These are phyloP conservation scores for Chymomyza caudatula DNA, from an alignment of 2,888 invertebrate genomes.

Conservation along the genomic window DNA sequence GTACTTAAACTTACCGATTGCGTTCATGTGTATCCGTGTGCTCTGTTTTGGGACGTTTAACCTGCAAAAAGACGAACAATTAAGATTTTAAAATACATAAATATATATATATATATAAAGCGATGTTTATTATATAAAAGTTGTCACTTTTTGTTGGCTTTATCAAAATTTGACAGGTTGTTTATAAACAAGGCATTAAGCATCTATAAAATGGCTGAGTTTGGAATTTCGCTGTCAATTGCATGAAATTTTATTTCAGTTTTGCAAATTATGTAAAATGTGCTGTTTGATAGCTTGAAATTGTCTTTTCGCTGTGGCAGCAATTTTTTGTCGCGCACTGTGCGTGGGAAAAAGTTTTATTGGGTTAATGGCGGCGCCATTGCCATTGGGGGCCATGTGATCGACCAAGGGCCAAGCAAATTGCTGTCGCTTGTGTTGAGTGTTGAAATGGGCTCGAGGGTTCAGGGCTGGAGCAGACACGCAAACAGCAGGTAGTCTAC, in stretches of 20 bases:
- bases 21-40: conserved; percentile 83
- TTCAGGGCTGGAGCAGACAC: background rate
- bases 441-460: background rate
- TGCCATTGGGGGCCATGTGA: conserved; percentile 4
- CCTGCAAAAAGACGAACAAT: conserved; percentile 80
- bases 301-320: conserved; percentile 35
- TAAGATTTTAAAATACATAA: conserved; percentile 8
- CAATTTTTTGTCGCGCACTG: conserved; percentile 31
- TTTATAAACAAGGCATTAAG: conserved; percentile 56
- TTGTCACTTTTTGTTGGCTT: background rate
- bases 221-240: conserved; percentile 17
- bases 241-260: conserved; percentile 15
- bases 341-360: conserved; percentile 63
- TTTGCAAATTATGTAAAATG: conserved; percentile 46
- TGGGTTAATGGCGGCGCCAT: conserved; percentile 40
- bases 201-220: conserved; percentile 29
- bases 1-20: conserved; percentile 21
- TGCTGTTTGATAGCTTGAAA: conserved; percentile 62
- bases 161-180: conserved; percentile 30
- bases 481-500: conserved; percentile 44
- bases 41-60: conserved; percentile 85
- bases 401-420: background rate
- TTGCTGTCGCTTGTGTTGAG: too few relatives aligned
- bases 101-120: too few relatives aligned
- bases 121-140: conserved; percentile 33